These are phyloP conservation scores for Agelastica alni DNA, from an alignment of 2,888 invertebrate species.

Conservation along the genomic window DNA sequence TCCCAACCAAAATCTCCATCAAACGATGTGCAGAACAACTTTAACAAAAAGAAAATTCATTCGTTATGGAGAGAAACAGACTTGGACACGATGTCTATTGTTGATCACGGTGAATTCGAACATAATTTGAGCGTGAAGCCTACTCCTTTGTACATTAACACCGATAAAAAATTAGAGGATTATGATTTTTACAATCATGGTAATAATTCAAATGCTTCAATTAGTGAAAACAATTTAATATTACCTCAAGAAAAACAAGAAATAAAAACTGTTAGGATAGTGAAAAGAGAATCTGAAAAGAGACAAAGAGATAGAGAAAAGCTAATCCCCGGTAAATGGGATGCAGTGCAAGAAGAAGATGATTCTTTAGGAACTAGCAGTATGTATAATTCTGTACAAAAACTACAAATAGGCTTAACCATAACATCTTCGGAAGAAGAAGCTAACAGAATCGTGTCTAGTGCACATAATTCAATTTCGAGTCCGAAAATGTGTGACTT, in stretches of 20 bases:
- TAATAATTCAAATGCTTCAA: constrained; percentile 59
- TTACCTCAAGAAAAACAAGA: constrained; percentile 78
- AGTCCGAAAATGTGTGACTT: constrained; percentile 46
- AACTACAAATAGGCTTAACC: constrained; percentile 23
- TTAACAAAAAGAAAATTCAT: constrained; percentile 63
- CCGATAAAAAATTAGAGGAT: constrained; percentile 52
- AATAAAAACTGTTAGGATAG: constrained; percentile 91
- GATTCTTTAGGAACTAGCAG: constrained; percentile 49
- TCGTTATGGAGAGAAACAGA: constrained; percentile 90
- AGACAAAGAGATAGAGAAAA: constrained; percentile 81
- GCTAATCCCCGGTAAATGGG: constrained; percentile 53
- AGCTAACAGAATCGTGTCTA: constrained; percentile 21
- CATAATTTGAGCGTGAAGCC: constrained; percentile 49
- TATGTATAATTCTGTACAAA: constrained; percentile 43
- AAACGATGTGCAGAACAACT: constrained; percentile 26
- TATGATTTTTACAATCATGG: constrained; percentile 62
- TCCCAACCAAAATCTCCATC: constrained; percentile 59
- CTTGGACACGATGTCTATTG: constrained; percentile 77
- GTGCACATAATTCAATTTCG: constrained; percentile 39
- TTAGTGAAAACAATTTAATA: constrained; percentile 47
- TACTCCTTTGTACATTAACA: constrained; percentile 74
- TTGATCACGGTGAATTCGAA: constrained; percentile 69
- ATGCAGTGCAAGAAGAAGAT: constrained; percentile 55
- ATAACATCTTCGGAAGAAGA: constrained; percentile 35
- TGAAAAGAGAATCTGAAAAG: constrained; percentile 88